phyloP scores from a whole-genome alignment of 2,888 invertebrate species.

The Troides oblongomaculatus region DNA sequence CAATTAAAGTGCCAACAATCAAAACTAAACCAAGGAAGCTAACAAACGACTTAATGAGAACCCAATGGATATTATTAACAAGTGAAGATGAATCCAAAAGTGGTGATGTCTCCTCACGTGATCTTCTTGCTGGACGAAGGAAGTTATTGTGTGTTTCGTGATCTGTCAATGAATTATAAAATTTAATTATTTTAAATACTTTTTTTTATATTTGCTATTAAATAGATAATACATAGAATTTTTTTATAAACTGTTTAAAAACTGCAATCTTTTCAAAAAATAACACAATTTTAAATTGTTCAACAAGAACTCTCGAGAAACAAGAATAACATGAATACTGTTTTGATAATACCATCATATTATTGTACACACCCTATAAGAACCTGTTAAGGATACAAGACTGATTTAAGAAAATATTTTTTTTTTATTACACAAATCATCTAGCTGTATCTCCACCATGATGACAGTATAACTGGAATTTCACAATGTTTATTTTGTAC shows the following conservation, averaged over 20 bases:
- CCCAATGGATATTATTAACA: constrained; percentile 19
- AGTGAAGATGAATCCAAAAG: constrained; percentile 46
- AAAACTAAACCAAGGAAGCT: constrained; percentile 51
- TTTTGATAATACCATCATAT: too few relatives aligned
- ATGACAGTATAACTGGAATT: neutral
- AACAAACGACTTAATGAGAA: constrained; percentile 48
- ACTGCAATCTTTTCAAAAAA: neutral
- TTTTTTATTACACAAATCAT: constrained; percentile 11
- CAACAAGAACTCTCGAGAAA: neutral
- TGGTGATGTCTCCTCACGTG: constrained; percentile 54
- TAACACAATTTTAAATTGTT: neutral
- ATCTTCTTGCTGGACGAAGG: constrained; percentile 35
- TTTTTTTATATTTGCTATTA: neutral
- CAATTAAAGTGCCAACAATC: constrained; percentile 57
- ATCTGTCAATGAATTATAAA: constrained; percentile 40
- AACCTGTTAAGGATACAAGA: neutral
- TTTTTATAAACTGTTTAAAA: neutral
- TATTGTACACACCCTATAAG: neutral
- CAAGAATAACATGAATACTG: neutral
- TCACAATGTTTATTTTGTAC: neutral
- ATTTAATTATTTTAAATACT: neutral
- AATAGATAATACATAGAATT: neutral
- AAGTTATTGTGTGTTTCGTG: constrained; percentile 59
- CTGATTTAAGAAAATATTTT: neutral
- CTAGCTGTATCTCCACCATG: constrained; percentile 19